Percentiles rank a stretch among this genome's conserved stretches.
Evolutionary conservation across 2,888 invertebrate species (phyloP).

Genomic region (Emmelina monodactyla): DNA sequence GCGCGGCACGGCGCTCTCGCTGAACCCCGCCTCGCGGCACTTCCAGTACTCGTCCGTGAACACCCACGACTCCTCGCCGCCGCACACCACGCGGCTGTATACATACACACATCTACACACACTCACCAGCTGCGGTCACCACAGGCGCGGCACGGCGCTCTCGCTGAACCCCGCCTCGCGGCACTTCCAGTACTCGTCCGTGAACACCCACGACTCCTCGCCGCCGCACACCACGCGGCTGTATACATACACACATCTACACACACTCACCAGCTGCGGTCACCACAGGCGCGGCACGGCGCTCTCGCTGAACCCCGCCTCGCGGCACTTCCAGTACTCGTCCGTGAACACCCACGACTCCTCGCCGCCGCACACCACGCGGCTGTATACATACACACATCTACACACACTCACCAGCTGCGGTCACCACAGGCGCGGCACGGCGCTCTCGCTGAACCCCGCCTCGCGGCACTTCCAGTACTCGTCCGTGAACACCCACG

Average conservation of each 20-base stretch:
- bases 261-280: conserved; percentile 29
- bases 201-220: conserved; percentile 75
- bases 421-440: conserved; percentile 72
- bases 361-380: conserved; percentile 52
- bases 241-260: conserved; percentile 24
- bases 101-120: conserved; percentile 23
- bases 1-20: conserved; percentile 60
- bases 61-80: conserved; percentile 72
- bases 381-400: conserved; percentile 43
- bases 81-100: conserved; percentile 46
- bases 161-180: conserved; percentile 72
- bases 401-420: conserved; percentile 18
- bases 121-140: conserved; percentile 58
- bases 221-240: conserved; percentile 53
- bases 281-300: conserved; percentile 72
- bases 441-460: conserved; percentile 68
- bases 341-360: conserved; percentile 77
- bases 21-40: conserved; percentile 72
- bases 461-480: conserved; percentile 79
- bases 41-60: conserved; percentile 82
- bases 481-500: conserved; percentile 75
- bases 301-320: conserved; percentile 69
- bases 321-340: conserved; percentile 79
- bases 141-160: conserved; percentile 66
- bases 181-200: conserved; percentile 78